A percentile compares a stretch with the other conserved stretches of the same genome.
phyloP scores from a whole-genome alignment of 2,888 invertebrate genomes.

The Nymphalis urticae region DNA sequence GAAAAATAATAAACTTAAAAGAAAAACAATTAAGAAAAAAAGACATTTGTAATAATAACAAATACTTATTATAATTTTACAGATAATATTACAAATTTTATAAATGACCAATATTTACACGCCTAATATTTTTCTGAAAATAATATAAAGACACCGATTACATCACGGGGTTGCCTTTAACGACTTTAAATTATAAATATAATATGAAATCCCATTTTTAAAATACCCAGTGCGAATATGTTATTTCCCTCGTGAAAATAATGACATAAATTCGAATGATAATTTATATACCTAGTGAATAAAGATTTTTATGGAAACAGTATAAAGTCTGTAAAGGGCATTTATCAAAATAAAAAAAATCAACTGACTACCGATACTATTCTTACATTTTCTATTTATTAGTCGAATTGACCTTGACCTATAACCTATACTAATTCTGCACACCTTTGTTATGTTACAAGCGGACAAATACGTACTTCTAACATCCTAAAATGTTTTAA shows the following conservation, averaged over 20 bases:
- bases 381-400: constrained; percentile 8
- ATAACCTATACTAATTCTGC: constrained; percentile 33
- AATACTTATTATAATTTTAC: constrained; percentile 20
- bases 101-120: constrained; percentile 23
- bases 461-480: constrained; percentile 5
- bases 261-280: constrained; percentile 6
- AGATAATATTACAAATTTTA: constrained; percentile 16
- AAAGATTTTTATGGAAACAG: constrained; percentile 12
- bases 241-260: constrained; percentile 5
- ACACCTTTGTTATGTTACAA: constrained; percentile 14
- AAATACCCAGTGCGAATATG: background rate
- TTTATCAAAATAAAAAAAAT: constrained; percentile 15
- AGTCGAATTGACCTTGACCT: constrained; percentile 51
- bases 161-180: background rate
- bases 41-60: constrained; percentile 15
- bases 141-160: constrained; percentile 15
- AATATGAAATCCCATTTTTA: constrained; percentile 1
- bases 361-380: constrained; percentile 3
- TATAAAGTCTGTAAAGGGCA: constrained; percentile 11
- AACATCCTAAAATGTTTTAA: constrained; percentile 13
- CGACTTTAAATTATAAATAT: background rate
- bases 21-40: constrained; percentile 6
- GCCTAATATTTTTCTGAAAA: constrained; percentile 16
- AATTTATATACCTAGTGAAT: constrained; percentile 2
- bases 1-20: constrained; percentile 12